Evolutionary conservation across 2,888 invertebrate genomes (phyloP).

Genomic region (Polietes domitor): DNA sequence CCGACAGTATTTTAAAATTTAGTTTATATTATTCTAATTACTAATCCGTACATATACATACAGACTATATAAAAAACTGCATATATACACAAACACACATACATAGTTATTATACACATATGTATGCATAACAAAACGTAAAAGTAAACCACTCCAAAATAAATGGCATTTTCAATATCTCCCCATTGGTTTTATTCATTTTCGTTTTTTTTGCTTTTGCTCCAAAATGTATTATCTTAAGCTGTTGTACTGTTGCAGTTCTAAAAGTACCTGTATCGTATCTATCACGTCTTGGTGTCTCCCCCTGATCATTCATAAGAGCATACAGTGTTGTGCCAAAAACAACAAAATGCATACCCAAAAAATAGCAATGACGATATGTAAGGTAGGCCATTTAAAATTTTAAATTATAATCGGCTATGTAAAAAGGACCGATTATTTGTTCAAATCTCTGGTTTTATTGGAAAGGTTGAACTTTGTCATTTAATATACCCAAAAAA

Average conservation of each 20-base stretch:
- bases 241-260: too few relatives aligned
- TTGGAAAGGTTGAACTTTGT: too few relatives aligned
- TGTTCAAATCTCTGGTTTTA: too few relatives aligned
- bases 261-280: too few relatives aligned
- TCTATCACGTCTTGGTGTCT: neutral
- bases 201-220: neutral
- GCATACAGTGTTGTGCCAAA: neutral
- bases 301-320: neutral
- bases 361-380: too few relatives aligned
- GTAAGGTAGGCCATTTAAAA: too few relatives aligned
- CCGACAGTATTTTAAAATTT: constrained; percentile 18
- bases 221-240: neutral
- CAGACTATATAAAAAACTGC: too few relatives aligned
- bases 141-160: constrained; percentile 48
- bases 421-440: too few relatives aligned
- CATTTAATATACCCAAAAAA: too few relatives aligned
- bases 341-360: too few relatives aligned
- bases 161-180: constrained; percentile 50
- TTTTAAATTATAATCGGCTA: too few relatives aligned
- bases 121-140: constrained; percentile 33
- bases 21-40: constrained; percentile 4
- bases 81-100: constrained; percentile 26
- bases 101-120: constrained; percentile 44
- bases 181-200: neutral
- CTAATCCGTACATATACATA: neutral